Percentiles rank a stretch among this genome's conserved stretches.
phyloP scores from a whole-genome alignment of 2,888 invertebrate species.

The Spodoptera littoralis region DNA sequence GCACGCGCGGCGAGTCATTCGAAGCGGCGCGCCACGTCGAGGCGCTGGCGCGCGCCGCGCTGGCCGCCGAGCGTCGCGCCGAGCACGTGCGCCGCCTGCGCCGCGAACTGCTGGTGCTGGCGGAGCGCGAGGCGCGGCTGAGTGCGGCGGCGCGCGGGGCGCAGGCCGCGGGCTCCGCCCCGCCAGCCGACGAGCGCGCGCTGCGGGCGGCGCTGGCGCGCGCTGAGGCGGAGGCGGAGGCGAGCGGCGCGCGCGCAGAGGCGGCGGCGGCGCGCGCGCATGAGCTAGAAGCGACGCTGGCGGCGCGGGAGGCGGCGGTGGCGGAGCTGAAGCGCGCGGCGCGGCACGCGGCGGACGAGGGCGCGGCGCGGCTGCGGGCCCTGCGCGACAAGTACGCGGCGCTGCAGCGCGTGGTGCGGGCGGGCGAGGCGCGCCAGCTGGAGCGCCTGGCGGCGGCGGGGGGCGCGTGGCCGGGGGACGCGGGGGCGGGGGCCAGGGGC shows the following conservation, averaged over 20 bases:
- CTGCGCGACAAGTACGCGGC: constrained; percentile 89
- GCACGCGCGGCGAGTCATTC: constrained; percentile 73
- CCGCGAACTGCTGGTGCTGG: constrained; percentile 80
- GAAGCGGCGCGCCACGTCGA: constrained; percentile 79
- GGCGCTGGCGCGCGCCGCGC: constrained; percentile 75
- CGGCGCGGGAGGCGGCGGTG: constrained; percentile 79
- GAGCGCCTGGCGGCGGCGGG: constrained; percentile 80
- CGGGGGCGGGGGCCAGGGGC: constrained; percentile 58
- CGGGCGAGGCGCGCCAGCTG: constrained; percentile 86
- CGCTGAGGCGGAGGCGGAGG: constrained; percentile 81
- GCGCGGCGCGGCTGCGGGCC: constrained; percentile 88
- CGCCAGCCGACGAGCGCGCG: constrained; percentile 62
- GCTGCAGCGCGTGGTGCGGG: constrained; percentile 88
- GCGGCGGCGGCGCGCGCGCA: constrained; percentile 82
- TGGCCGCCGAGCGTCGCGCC: constrained; percentile 78
- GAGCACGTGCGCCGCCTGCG: constrained; percentile 82
- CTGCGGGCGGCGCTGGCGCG: constrained; percentile 66
- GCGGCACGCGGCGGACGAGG: constrained; percentile 88
- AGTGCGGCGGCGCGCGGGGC: constrained; percentile 60
- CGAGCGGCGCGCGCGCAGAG: constrained; percentile 83
- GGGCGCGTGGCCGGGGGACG: constrained; percentile 33
- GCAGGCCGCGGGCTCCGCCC: constrained; percentile 47
- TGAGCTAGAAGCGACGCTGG: constrained; percentile 77
- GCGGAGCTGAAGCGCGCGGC: constrained; percentile 83
- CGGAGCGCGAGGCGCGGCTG: constrained; percentile 79